Evolutionary conservation across 64 coral and sea anemone genomes (phyloP).

Genomic region (Montipora cactus): DNA sequence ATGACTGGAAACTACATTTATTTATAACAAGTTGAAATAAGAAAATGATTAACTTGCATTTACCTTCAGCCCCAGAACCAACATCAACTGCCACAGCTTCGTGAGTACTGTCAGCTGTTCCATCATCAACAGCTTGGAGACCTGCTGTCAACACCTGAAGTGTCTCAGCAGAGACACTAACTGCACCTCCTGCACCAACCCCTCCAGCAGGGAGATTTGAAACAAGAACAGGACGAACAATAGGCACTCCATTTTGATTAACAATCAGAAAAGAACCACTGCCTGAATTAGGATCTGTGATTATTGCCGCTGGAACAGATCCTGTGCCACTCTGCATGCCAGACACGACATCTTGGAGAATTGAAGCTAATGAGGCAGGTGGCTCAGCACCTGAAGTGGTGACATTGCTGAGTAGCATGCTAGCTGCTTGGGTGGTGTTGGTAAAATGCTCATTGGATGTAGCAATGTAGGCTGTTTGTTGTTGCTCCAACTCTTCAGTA

Average conservation of each 20-base stretch:
- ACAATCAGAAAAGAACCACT: slow-evolving; percentile 95
- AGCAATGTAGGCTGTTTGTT: slow-evolving; percentile 38
- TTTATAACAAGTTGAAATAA: too few relatives aligned
- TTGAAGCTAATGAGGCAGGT: slow-evolving; percentile 74
- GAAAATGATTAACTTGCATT: background rate
- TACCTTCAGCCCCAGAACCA: background rate
- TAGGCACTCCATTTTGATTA: slow-evolving; percentile 95
- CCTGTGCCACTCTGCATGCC: slow-evolving; percentile 89
- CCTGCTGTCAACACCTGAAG: slow-evolving; percentile 81
- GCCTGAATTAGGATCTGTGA: slow-evolving; percentile 92
- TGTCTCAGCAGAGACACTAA: slow-evolving; percentile 66
- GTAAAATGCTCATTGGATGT: slow-evolving; percentile 68
- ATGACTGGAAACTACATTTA: too few relatives aligned
- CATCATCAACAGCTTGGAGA: slow-evolving; percentile 64
- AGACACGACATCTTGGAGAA: slow-evolving; percentile 94
- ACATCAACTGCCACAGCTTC: slow-evolving; percentile 76
- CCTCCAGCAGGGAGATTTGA: slow-evolving; percentile 77
- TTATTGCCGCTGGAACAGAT: slow-evolving; percentile 90
- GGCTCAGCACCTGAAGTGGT: slow-evolving; percentile 73
- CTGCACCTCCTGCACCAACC: slow-evolving; percentile 60
- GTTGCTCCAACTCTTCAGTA: slow-evolving; percentile 71
- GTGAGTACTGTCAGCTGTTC: slow-evolving; percentile 35
- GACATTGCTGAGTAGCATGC: slow-evolving; percentile 76
- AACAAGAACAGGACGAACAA: slow-evolving; percentile 92
- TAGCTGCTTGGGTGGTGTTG: slow-evolving; percentile 61